Percentiles rank a stretch among this genome's conserved stretches.
Conservation (phyloP, 2,888 invertebrate species). For the Agapetus fuscipes region DNA sequence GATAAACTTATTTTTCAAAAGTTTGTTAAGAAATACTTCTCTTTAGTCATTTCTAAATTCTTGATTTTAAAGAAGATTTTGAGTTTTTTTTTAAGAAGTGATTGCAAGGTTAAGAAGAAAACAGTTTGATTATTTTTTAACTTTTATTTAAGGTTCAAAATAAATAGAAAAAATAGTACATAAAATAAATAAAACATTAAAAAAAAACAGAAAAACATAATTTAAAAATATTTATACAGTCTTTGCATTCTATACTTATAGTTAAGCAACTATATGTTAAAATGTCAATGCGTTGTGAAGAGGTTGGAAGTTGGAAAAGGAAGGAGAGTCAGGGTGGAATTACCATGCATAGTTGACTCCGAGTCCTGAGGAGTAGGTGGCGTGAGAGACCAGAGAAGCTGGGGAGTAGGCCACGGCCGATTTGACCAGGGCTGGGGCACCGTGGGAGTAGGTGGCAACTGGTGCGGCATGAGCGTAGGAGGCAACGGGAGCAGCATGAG, state of each 20-base stretch:
- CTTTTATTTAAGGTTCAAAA: not conserved
- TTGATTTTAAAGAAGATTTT: no score
- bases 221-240: no score
- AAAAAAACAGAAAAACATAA: not conserved
- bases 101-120: no score
- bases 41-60: no score
- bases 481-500: slow-evolving; percentile 26
- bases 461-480: slow-evolving; percentile 32
- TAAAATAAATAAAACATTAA: not conserved
- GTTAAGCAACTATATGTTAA: not conserved
- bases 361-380: slow-evolving; percentile 49
- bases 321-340: no score
- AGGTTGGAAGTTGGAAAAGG: not conserved
- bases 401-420: slow-evolving; percentile 46
- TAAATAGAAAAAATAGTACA: slow-evolving; percentile 1
- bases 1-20: no score
- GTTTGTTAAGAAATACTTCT: no score
- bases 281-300: not conserved
- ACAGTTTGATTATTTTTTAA: not conserved
- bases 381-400: slow-evolving; percentile 54
- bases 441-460: slow-evolving; percentile 18
- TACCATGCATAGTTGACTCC: slow-evolving; percentile 57
- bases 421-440: slow-evolving; percentile 32
- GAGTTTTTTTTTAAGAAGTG: not conserved
- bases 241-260: not conserved